Conservation (phyloP, 2,113 vertebrate genomes). For the Pimephales promelas region DNA sequence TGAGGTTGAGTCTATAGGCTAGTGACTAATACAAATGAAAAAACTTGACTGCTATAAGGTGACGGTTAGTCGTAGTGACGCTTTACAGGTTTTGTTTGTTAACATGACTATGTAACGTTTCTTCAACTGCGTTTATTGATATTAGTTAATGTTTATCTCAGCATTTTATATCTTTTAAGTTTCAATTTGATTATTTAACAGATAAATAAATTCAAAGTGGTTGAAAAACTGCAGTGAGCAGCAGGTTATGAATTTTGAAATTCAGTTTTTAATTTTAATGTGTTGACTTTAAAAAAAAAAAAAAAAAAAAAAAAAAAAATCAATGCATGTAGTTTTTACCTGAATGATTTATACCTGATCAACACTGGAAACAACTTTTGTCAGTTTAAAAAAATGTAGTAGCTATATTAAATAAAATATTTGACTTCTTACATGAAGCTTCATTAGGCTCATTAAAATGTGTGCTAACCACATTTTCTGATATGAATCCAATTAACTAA, state of each 20-base stretch:
- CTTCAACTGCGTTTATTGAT: no score
- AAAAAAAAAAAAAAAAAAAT: no score
- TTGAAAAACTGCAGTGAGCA: neutral
- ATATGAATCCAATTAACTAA: neutral
- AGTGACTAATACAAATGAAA: no score
- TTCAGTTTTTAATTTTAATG: neutral
- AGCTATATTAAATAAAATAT: neutral
- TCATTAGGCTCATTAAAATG: neutral
- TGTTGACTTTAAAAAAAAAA: no score
- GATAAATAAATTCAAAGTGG: neutral
- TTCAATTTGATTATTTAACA: neutral
- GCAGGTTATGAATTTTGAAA: neutral
- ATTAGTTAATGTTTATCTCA: no score
- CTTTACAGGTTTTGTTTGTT: no score
- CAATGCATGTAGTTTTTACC: neutral
- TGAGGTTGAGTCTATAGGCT: neutral
- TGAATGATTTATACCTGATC: neutral
- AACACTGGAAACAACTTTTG: neutral
- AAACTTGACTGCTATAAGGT: neutral
- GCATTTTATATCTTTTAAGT: neutral
- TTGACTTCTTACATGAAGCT: neutral
- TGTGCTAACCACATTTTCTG: neutral
- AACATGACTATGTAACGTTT: no score
- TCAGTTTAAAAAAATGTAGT: neutral
- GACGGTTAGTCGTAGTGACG: no score